Evolutionary conservation across 2,113 vertebrate genomes (phyloP), one percentile per base, ranked within the genome.

Genomic region (Bubalus kerabau): DNA sequence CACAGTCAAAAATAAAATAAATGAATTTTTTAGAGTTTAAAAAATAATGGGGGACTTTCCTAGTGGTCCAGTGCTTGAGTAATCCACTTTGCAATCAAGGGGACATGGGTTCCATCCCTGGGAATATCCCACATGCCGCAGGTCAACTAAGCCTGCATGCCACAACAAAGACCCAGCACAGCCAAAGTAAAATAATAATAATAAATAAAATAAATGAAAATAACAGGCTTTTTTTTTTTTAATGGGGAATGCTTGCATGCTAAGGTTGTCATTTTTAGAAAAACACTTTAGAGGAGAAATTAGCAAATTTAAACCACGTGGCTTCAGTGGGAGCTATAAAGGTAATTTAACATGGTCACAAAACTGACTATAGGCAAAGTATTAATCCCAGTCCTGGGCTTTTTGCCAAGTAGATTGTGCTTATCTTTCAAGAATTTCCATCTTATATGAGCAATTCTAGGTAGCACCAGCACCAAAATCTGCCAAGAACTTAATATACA

Each of bases 261-360:
- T 90, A 81, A 59, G 9, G 59, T 32, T 89, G 36, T 30, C 54
- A 93, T 90, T 82, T 95, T 82, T 26, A 95, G 46, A 94, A 86
- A 94, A 82, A 64, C 59, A 84, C 9, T 67, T 95, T 85, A 52
- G n/a, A 48, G 28, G 40, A 13, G 2, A 92, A 82, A 90, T 71
- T n/a, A 85, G 30, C n/a, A 94, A 92, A 56, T 74, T 71, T 81
- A 94, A 96, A 60, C 46, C 5, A 24, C 30, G 19, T 80, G 64
- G n/a, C 30, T 97, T 94, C 23, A 88, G 32, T 26, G 24, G 67
- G 10, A 85, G 50, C 4, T 90, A 43, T 59, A 81, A 95, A 89
- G 24, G 82, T 87, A 96, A 84, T 36, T 82, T 76, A 78, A 84
- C 57, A 59, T 24, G 19, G 17, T 90, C 46, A 90, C 5, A 93